Evolutionary conservation across 2,797 vertebrate genomes (phyloP).

Genomic region (Tinamus major): DNA sequence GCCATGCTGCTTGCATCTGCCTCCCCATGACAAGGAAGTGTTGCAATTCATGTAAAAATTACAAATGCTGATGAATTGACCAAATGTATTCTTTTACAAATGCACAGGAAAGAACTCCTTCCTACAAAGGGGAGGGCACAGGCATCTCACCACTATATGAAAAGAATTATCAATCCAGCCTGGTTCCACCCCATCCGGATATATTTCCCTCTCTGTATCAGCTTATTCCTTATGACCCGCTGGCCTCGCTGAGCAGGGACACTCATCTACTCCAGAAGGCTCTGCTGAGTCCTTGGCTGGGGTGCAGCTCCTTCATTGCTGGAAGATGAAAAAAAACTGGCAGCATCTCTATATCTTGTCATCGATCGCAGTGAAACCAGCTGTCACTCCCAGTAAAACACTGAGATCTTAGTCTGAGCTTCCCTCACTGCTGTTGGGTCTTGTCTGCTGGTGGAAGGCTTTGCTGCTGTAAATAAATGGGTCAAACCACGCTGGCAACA

Average conservation of each 20-base stretch:
- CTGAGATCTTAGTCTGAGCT: neutral
- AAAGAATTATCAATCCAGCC: neutral
- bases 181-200: neutral
- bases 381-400: neutral
- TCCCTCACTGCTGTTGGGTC: neutral
- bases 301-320: neutral
- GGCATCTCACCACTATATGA: neutral
- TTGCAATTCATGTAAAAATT: neutral
- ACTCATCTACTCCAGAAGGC: slow-evolving; percentile 6
- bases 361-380: neutral
- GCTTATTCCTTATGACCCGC: neutral
- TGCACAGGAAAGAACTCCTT: neutral
- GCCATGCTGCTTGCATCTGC: neutral
- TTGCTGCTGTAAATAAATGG: neutral
- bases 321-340: neutral
- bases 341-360: neutral
- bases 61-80: fast-evolving
- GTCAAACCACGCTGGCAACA: neutral
- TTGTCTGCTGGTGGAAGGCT: neutral
- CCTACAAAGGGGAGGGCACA: fast-evolving
- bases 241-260: neutral
- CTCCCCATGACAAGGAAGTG: neutral
- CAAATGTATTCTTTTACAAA: neutral
- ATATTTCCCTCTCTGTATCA: neutral
- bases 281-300: slow-evolving; percentile 12